phyloP scores from a whole-genome alignment of 2,797 vertebrate genomes.

The Ispidina lecontei region DNA sequence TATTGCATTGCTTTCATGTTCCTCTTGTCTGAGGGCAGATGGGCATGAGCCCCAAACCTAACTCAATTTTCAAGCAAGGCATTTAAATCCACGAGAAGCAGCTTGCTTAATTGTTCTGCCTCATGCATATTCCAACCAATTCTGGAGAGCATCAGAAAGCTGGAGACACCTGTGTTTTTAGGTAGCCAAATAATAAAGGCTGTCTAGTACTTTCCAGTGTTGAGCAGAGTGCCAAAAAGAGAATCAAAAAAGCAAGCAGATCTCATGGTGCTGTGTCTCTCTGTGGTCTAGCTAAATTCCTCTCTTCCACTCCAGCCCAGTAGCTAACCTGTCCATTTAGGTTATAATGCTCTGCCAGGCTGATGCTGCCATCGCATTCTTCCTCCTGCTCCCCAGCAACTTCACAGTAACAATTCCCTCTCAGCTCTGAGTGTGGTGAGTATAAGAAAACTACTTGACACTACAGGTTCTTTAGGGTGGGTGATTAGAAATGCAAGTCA shows the following conservation, averaged over 20 bases:
- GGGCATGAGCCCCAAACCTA: constrained; percentile 21
- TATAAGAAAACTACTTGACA: background rate
- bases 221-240: background rate
- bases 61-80: constrained; percentile 3
- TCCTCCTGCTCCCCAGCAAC: background rate
- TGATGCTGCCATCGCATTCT: background rate
- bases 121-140: constrained; percentile 39
- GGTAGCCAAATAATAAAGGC: constrained; percentile 16
- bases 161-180: constrained; percentile 47
- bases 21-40: constrained; percentile 17
- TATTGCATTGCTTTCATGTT: background rate
- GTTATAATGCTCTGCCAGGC: background rate
- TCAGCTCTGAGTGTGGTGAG: background rate
- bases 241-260: background rate
- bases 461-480: background rate
- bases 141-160: constrained; percentile 1
- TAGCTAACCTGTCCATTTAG: background rate
- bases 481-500: background rate
- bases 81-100: constrained; percentile 13
- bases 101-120: constrained; percentile 42
- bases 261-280: background rate
- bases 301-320: background rate
- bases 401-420: background rate
- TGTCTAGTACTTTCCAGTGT: background rate
- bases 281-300: background rate